Evolutionary conservation across 2,888 invertebrate genomes (phyloP), one percentile per base, ranked within the genome.

Genomic region (Diachrysia chrysitis): DNA sequence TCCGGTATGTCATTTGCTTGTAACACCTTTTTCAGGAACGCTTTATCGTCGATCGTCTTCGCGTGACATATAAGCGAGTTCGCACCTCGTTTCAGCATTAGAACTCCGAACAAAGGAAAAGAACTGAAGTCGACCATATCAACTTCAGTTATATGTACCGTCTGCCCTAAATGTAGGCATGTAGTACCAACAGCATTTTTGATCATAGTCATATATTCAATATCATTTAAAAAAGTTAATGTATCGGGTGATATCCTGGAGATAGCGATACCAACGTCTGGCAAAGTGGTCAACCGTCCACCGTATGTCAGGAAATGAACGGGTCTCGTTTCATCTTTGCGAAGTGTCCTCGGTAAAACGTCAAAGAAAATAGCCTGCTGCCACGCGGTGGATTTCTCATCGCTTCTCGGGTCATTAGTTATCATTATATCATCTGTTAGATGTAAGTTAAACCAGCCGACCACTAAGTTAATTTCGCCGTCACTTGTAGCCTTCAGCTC

Each of bases 391-490:
- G 88, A 83, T 65, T 87, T 80, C 0, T 86, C 72, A 1, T 78
- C 83, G n/a, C 85, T 82, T 48, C 86, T 87, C 2, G 96, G 96
- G 65, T 96, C 93, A 1, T 96, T 96, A 32, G 96, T 95, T 56
- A 97, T 90, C 3, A 85, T 88, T 23, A 95, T 94, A 42, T 95
- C 93, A 16, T 96, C 96, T 76, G 96, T 96, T 35, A 97, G 88
- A 82, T 96, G 87, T 63, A 97, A 90, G 79, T 96, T 96, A 85
- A 97, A 97, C 97, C 97, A 97, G 56, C 96, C 93, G 5, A 95
- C 96, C 55, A 97, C 88, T 19, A 69, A 46, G 42, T 79, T 62
- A 0, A 82, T 67, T 57, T 82, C 78, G 1, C 72, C 66, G 17
- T 74, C 32, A 12, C 62, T 69, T 7, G 23, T 64, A 0, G 71